phyloP scores from a whole-genome alignment of 2,797 vertebrate genomes.

The Poliocrania exsul region DNA sequence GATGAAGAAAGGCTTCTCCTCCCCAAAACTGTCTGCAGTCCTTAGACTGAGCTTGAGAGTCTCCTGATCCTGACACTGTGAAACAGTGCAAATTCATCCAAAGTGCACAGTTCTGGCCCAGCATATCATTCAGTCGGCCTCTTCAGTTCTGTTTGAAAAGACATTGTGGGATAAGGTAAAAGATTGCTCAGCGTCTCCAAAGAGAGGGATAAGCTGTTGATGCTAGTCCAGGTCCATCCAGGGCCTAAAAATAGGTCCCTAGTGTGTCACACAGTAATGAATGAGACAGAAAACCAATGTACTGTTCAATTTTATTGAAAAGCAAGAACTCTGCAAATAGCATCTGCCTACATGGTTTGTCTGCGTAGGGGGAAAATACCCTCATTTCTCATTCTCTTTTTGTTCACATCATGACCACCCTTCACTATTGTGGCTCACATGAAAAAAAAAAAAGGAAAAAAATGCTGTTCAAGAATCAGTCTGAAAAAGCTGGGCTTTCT shows the following conservation, averaged over 20 bases:
- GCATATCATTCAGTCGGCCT: neutral
- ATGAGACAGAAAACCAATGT: constrained; percentile 6
- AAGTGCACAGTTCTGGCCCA: neutral
- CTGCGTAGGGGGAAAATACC: neutral
- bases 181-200: neutral
- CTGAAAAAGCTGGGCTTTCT: neutral
- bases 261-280: neutral
- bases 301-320: neutral
- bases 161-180: neutral
- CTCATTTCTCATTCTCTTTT: neutral
- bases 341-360: neutral
- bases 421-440: neutral
- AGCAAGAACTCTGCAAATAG: neutral
- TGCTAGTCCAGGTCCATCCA: neutral
- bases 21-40: neutral
- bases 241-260: neutral
- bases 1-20: neutral
- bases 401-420: neutral
- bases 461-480: neutral
- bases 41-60: neutral
- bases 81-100: neutral
- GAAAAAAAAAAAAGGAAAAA: too few relatives aligned
- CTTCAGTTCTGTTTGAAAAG: neutral
- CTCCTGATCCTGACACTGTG: neutral
- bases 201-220: neutral